Evolutionary conservation across 2,888 invertebrate genomes (phyloP).

Genomic region (Yponomeuta plumbellus): DNA sequence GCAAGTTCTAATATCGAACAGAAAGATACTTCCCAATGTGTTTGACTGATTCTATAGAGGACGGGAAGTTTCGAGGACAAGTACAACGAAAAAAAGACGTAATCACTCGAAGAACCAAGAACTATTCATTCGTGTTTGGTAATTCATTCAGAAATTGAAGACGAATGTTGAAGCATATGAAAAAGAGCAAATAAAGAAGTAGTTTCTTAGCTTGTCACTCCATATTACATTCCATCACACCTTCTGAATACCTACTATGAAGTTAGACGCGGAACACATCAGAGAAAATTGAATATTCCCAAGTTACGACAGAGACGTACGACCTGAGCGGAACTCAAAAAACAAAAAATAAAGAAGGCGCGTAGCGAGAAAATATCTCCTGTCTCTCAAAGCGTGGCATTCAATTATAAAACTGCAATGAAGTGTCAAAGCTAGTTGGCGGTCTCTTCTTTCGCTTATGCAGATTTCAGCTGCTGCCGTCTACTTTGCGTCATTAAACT

Average conservation of each 20-base stretch:
- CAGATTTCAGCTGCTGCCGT: not conserved
- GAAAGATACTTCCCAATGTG: not conserved
- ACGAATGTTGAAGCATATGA: not conserved
- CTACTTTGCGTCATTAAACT: too few species aligned
- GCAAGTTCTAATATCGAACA: not conserved
- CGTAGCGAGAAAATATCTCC: not conserved
- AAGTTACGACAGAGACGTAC: not conserved
- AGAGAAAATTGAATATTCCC: not conserved
- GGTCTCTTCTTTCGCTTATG: not conserved
- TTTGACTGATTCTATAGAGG: not conserved
- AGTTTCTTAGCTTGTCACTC: not conserved
- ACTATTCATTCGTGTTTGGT: not conserved
- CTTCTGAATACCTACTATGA: not conserved
- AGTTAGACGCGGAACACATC: not conserved
- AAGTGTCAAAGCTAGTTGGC: not conserved
- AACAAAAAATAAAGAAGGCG: not conserved
- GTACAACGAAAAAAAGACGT: not conserved
- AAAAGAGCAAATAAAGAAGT: not conserved
- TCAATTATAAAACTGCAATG: not conserved
- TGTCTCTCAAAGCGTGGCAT: not conserved
- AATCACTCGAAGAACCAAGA: not conserved
- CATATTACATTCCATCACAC: not conserved
- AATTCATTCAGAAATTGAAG: not conserved
- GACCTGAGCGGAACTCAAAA: not conserved
- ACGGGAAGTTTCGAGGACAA: not conserved